A percentile compares a stretch with the other conserved stretches of the same genome.
phyloP scores from a whole-genome alignment of 92 coral and sea anemone genomes.

The Palythoa grandiflora region DNA sequence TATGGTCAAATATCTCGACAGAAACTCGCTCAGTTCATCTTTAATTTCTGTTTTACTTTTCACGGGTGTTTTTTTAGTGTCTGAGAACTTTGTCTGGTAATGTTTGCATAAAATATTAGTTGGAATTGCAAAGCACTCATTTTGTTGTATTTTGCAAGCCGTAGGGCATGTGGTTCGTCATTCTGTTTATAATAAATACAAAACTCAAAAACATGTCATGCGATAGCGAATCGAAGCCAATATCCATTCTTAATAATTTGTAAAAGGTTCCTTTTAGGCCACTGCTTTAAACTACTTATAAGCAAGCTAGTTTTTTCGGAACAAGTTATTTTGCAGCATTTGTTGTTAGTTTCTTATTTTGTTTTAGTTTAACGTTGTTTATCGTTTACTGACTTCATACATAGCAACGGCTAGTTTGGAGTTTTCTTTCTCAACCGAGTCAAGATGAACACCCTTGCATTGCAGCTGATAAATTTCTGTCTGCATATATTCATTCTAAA shows the following conservation, averaged over 20 bases:
- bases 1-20: too few species aligned
- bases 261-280: background rate
- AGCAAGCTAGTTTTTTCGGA: background rate
- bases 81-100: too few species aligned
- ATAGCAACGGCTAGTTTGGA: background rate
- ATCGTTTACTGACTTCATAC: background rate
- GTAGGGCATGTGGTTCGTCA: background rate
- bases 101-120: too few species aligned
- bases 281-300: background rate
- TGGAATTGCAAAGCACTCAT: too few species aligned
- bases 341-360: background rate
- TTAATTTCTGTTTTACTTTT: too few species aligned
- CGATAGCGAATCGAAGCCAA: background rate
- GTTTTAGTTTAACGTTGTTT: background rate
- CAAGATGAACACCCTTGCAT: background rate
- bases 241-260: background rate
- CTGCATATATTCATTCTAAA: background rate
- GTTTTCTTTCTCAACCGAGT: background rate
- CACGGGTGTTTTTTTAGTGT: too few species aligned
- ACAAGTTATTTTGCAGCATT: background rate
- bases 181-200: background rate
- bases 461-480: background rate
- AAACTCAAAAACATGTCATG: background rate
- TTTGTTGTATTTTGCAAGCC: background rate
- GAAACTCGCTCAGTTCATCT: too few species aligned